These are phyloP conservation scores for Stenolophus ochropezus DNA, from an alignment of 2,888 invertebrate species.

Conservation along the genomic window DNA sequence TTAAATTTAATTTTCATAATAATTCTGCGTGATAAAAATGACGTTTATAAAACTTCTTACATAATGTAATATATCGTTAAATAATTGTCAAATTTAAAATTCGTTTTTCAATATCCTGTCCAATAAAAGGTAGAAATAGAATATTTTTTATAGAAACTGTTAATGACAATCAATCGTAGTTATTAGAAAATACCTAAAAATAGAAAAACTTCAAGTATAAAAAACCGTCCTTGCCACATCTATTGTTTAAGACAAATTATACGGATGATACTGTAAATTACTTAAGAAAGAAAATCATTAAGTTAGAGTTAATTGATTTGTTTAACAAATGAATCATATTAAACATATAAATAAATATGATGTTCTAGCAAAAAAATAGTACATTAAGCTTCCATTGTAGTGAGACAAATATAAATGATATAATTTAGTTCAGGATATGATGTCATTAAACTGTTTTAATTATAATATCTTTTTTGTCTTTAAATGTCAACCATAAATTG, in stretches of 20 bases:
- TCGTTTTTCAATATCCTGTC: too few relatives aligned
- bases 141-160: too few relatives aligned
- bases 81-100: too few relatives aligned
- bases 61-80: too few relatives aligned
- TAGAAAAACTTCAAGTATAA: neutral
- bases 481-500: too few relatives aligned
- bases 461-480: too few relatives aligned
- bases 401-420: neutral
- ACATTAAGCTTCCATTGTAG: neutral
- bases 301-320: neutral
- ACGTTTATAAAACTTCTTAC: too few relatives aligned
- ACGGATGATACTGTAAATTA: neutral
- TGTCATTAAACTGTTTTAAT: neutral
- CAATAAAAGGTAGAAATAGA: too few relatives aligned
- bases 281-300: neutral
- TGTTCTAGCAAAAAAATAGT: neutral
- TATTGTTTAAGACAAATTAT: neutral
- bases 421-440: neutral
- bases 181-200: neutral
- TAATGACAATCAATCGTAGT: too few relatives aligned
- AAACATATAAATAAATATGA: neutral
- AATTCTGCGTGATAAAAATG: too few relatives aligned
- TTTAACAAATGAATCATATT: neutral
- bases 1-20: too few relatives aligned
- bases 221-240: neutral